Conservation (phyloP, 1,140 invertebrate species). For the Diploscapter pachys region DNA sequence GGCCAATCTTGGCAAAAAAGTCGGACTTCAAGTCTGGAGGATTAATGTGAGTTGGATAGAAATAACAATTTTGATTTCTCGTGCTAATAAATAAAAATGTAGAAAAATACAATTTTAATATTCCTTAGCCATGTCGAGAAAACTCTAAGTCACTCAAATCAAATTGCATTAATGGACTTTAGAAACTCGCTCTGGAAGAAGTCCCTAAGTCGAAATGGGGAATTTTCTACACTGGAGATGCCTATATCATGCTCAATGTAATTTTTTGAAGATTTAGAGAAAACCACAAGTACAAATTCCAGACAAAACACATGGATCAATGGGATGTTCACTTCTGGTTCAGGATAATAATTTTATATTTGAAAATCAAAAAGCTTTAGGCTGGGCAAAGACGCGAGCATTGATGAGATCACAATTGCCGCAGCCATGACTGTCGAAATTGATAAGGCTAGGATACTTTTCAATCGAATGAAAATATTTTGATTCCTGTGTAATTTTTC, state of each 20-base stretch:
- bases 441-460: slow-evolving; percentile 67
- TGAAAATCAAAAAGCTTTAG: slow-evolving; percentile 52
- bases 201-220: slow-evolving; percentile 75
- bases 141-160: no score
- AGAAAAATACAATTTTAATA: no score
- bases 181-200: slow-evolving; percentile 64
- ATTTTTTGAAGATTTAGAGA: slow-evolving; percentile 59
- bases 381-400: slow-evolving; percentile 71
- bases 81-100: no score
- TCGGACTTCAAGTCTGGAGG: no score
- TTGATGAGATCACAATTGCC: slow-evolving; percentile 78
- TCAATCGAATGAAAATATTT: not conserved
- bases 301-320: slow-evolving; percentile 59
- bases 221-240: slow-evolving; percentile 84
- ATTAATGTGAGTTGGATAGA: no score
- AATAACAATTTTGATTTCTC: no score
- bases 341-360: no score
- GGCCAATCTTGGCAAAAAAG: no score
- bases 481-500: not conserved
- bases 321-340: slow-evolving; percentile 81
- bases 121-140: no score
- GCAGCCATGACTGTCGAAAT: slow-evolving; percentile 80
- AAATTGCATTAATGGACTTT: no score
- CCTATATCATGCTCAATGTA: slow-evolving; percentile 81
- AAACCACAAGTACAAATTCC: slow-evolving; percentile 10